Base-by-base conservation (phyloP, 1,140 invertebrate genomes). In the Drosophila trapezifrons region DNA sequence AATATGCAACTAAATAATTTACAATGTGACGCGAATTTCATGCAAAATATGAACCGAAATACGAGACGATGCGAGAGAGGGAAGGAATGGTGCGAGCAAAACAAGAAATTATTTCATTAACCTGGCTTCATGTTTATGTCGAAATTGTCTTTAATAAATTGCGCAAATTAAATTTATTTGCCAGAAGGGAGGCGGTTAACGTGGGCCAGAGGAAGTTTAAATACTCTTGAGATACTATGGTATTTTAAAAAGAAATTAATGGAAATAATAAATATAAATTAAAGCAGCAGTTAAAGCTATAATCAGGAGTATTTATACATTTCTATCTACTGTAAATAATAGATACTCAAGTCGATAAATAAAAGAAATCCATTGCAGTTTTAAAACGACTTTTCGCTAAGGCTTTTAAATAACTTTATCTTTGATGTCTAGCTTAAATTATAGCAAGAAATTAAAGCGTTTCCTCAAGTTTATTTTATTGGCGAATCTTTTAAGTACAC, bases 1-100 rank as follows among this genome's bases (percentile, higher is more conserved):
- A 83, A 83, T 83, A 83, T 83, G 80, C 80, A 79, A 76, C 59
- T 83, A 79, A 83, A 83, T 83, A 83, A 83, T 79, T 83, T 76
- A 67, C 56, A 71, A 64, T 83, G 72, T 76, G 76, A 66, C 70
- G 71, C 80, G 80, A 83, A 83, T 82, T 82, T 75, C 58, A 82
- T 82, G 63, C 60, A 65, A 65, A 66, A 56, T 63, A 70, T 51
- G 35, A 59, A 37, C 35, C 27, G 51, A 67, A 71, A 69, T 35
- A 7, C n/a, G 51, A 55, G 20, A 15, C 32, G 43, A 32, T 20
- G 18, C 17, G 13, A 52, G 51, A 45, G 43, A 15, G 25, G 29
- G 51, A 15, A 7, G 46, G 47, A 27, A 1, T 4, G 64, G 38
- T 20, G 22, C 17, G 15, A n/a, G 17, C 13, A 67, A 63, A 75